Conservation (phyloP, 2,113 vertebrate genomes). For the Ariopsis seemanni region DNA sequence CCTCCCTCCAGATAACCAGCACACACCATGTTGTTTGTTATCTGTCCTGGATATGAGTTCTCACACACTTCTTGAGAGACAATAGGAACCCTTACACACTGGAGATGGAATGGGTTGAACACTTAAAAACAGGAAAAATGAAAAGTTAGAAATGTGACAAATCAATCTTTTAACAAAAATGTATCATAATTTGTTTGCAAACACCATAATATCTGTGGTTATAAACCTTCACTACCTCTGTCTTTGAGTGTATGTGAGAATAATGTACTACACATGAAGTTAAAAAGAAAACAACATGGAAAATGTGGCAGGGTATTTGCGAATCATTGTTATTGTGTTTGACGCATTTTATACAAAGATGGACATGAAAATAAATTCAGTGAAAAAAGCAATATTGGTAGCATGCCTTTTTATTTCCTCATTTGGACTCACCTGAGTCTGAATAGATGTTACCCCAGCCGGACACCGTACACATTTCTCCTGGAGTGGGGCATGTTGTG, state of each 20-base stretch:
- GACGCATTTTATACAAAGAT: background rate
- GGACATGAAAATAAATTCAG: background rate
- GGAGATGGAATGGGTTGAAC: conserved; percentile 67
- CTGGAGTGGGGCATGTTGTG: conserved; percentile 56
- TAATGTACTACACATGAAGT: background rate
- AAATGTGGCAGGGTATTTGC: background rate
- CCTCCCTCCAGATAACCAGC: conserved; percentile 73
- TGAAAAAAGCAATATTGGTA: background rate
- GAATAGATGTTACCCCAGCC: conserved; percentile 73
- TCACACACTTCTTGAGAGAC: conserved; percentile 63
- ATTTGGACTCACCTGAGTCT: conserved; percentile 57
- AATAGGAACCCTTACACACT: conserved; percentile 72
- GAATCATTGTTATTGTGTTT: background rate
- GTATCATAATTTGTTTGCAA: background rate
- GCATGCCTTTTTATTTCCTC: background rate
- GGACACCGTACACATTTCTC: conserved; percentile 67
- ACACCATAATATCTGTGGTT: background rate
- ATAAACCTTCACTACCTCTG: background rate
- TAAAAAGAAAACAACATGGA: background rate
- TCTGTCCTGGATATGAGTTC: conserved; percentile 65
- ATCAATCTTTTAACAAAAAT: background rate
- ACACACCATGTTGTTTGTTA: conserved; percentile 75
- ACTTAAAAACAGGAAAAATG: background rate
- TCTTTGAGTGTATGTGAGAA: background rate
- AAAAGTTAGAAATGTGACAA: background rate